A percentile compares a stretch with the other conserved stretches of the same genome.
phyloP scores from a whole-genome alignment of 1,140 invertebrate species.

The Calycopis cecrops region DNA sequence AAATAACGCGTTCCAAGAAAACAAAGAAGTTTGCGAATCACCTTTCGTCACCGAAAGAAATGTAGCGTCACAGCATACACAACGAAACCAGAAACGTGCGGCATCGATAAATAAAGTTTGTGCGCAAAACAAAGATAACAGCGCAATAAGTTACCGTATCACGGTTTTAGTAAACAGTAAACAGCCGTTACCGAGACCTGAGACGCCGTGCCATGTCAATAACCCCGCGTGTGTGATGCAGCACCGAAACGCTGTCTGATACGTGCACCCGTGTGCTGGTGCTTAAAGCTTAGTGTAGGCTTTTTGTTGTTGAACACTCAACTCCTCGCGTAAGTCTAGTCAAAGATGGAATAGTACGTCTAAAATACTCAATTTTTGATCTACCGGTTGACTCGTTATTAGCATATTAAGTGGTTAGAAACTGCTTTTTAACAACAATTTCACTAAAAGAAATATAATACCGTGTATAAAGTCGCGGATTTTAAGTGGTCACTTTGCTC shows the following conservation, averaged over 20 bases:
- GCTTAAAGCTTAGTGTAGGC: background rate
- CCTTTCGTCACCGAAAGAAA: background rate
- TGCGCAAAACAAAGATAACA: constrained; percentile 5
- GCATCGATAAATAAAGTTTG: background rate
- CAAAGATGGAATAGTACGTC: no score
- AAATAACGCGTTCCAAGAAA: background rate
- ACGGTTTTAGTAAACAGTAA: constrained; percentile 18
- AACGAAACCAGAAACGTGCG: no score
- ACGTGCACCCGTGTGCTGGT: background rate
- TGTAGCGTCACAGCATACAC: no score
- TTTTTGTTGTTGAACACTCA: no score
- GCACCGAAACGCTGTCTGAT: background rate
- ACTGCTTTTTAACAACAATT: no score
- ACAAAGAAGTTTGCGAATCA: background rate
- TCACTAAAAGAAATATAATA: no score
- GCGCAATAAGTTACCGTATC: constrained; percentile 12
- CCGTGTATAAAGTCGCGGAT: no score
- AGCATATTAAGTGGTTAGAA: no score
- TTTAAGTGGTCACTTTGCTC: no score
- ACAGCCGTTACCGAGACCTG: constrained; percentile 15
- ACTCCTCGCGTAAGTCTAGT: no score
- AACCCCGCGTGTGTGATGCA: constrained; percentile 15
- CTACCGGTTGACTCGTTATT: no score
- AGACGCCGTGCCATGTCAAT: constrained; percentile 16
- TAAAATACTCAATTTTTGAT: no score